A percentile compares a stretch with the other conserved stretches of the same genome.
Conservation (phyloP, 1,140 invertebrate genomes). For the Brachionus calyciflorus region DNA sequence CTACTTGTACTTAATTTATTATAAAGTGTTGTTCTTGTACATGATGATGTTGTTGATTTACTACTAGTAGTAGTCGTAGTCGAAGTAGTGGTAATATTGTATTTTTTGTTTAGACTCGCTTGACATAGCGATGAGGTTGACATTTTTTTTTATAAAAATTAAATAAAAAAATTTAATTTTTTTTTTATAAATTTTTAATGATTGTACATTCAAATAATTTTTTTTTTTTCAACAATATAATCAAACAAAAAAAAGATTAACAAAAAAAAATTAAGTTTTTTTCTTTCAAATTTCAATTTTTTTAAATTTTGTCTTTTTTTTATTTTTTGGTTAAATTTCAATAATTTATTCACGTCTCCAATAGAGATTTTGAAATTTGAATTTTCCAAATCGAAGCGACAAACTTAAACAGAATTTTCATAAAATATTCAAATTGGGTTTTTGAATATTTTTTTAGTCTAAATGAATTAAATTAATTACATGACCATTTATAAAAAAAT, state of each 20-base stretch:
- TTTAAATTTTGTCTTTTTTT: not conserved
- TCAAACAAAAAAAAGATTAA: not conserved
- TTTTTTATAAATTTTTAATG: not conserved
- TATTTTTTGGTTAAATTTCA: not conserved
- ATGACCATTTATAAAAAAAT: too few relatives aligned
- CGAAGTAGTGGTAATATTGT: not conserved
- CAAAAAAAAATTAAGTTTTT: not conserved
- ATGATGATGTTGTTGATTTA: too few relatives aligned
- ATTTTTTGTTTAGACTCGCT: not conserved
- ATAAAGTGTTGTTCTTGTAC: not conserved
- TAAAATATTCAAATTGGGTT: not conserved
- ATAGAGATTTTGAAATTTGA: not conserved
- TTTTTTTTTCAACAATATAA: too few relatives aligned
- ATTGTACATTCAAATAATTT: too few relatives aligned
- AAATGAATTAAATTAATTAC: too few relatives aligned
- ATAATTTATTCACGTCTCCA: conserved; percentile 39
- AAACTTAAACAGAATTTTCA: too few relatives aligned
- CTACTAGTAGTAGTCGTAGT: conserved; percentile 12
- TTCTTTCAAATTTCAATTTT: not conserved
- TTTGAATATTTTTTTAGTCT: too few relatives aligned
- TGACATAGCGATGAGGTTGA: conserved; percentile 26
- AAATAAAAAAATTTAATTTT: not conserved
- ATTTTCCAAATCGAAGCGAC: too few relatives aligned
- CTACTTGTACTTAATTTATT: conserved; percentile 1
- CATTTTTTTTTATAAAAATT: not conserved